Evolutionary conservation across 1,140 invertebrate species (phyloP).

Genomic region (Drosophila cardini): DNA sequence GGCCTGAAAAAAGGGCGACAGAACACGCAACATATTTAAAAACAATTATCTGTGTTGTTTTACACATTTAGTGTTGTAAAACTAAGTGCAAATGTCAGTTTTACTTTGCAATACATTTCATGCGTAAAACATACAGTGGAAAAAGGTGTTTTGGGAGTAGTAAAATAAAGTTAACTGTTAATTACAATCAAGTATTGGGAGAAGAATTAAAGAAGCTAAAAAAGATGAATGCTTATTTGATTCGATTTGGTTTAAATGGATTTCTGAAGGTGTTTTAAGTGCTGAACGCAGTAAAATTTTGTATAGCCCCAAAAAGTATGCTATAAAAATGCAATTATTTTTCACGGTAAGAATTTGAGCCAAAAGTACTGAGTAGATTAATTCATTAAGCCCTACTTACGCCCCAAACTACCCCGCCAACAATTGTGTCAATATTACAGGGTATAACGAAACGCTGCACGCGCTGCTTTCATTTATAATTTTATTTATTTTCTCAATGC

Average conservation of each 20-base stretch:
- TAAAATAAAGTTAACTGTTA: neutral
- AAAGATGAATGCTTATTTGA: too few relatives aligned
- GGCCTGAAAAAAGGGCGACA: neutral
- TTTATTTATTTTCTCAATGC: constrained; percentile 80
- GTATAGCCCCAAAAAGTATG: too few relatives aligned
- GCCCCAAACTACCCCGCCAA: too few relatives aligned
- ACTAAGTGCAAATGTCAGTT: constrained; percentile 27
- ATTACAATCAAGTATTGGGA: neutral
- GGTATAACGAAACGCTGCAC: constrained; percentile 40
- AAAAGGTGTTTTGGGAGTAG: too few relatives aligned
- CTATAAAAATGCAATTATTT: too few relatives aligned
- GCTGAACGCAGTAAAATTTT: too few relatives aligned
- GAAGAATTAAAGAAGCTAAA: neutral
- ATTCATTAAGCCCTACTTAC: neutral
- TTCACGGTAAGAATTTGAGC: too few relatives aligned
- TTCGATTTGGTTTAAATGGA: too few relatives aligned
- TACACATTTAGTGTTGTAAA: constrained; percentile 20
- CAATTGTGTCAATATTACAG: constrained; percentile 2
- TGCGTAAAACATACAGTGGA: neutral
- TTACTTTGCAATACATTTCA: constrained; percentile 18
- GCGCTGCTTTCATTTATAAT: constrained; percentile 79
- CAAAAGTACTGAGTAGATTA: too few relatives aligned
- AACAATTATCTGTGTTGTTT: constrained; percentile 18
- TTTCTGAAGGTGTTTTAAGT: too few relatives aligned
- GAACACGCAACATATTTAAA: neutral